phyloP scores from a whole-genome alignment of 2,113 vertebrate species.

The Heloderma charlesbogerti region DNA sequence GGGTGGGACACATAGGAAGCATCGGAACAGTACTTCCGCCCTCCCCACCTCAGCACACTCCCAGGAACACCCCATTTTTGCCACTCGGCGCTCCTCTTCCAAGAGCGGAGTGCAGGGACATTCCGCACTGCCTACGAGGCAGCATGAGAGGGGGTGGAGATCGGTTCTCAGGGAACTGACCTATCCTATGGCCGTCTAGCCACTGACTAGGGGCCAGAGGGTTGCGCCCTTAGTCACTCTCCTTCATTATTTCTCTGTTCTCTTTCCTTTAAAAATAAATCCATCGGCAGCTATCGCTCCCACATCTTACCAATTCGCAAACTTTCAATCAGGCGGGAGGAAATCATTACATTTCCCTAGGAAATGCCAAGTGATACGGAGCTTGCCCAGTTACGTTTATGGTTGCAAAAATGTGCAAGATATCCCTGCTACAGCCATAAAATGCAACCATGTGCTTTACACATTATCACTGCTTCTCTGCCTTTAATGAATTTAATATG shows the following conservation, averaged over 20 bases:
- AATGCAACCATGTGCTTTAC: background rate
- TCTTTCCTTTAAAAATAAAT: slow-evolving; percentile 35
- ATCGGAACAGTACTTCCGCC: too few relatives aligned
- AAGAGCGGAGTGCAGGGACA: too few relatives aligned
- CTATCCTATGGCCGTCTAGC: too few relatives aligned
- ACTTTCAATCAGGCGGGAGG: slow-evolving; percentile 2
- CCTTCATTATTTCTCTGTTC: background rate
- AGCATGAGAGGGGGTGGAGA: too few relatives aligned
- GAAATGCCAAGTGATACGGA: slow-evolving; percentile 34
- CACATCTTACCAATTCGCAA: slow-evolving; percentile 8
- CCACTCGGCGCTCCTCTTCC: too few relatives aligned
- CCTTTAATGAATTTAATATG: background rate
- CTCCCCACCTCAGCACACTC: too few relatives aligned
- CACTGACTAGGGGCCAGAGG: too few relatives aligned
- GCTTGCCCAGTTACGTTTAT: background rate
- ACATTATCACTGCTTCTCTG: background rate
- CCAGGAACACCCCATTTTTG: too few relatives aligned
- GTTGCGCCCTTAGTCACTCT: background rate
- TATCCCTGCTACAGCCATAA: background rate
- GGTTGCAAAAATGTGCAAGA: background rate
- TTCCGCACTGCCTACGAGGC: too few relatives aligned
- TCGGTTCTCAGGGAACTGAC: too few relatives aligned
- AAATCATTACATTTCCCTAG: slow-evolving; percentile 12
- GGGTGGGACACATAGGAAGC: too few relatives aligned
- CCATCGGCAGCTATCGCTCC: slow-evolving; percentile 49